A percentile compares a stretch with the other conserved stretches of the same genome.
Evolutionary conservation across 2,888 invertebrate genomes (phyloP).

Genomic region (Phyllotreta striolata): DNA sequence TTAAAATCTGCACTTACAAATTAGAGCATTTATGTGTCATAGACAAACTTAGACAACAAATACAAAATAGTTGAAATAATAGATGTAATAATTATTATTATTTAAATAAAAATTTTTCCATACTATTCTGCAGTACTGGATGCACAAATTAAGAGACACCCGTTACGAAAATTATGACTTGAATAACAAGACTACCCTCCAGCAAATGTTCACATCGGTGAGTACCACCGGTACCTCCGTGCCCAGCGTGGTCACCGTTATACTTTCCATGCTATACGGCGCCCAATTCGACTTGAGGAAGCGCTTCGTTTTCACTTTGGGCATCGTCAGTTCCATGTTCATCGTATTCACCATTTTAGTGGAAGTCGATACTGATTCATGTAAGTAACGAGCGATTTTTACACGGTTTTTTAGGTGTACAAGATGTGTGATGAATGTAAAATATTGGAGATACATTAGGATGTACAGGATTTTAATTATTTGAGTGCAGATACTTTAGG

Average conservation of each 20-base stretch:
- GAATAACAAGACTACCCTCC: slow-evolving; percentile 31
- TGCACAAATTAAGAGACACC: slow-evolving; percentile 36
- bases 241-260: slow-evolving; percentile 30
- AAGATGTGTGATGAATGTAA: too few relatives aligned
- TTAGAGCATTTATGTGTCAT: too few relatives aligned
- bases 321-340: slow-evolving; percentile 15
- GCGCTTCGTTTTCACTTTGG: slow-evolving; percentile 26
- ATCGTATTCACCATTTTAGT: slow-evolving; percentile 29
- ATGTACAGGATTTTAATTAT: too few relatives aligned
- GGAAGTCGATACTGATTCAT: slow-evolving; percentile 36
- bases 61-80: too few relatives aligned
- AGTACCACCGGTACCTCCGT: slow-evolving; percentile 21
- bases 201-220: slow-evolving; percentile 21
- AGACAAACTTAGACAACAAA: too few relatives aligned
- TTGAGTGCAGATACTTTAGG: too few relatives aligned
- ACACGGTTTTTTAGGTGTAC: too few relatives aligned
- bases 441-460: too few relatives aligned
- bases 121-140: slow-evolving; percentile 37
- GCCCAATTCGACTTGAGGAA: slow-evolving; percentile 35
- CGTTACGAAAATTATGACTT: slow-evolving; percentile 13
- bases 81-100: too few relatives aligned
- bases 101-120: too few relatives aligned
- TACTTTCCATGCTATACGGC: slow-evolving; percentile 31
- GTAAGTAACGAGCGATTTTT: slow-evolving; percentile 26
- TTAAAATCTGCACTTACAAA: too few relatives aligned